Base-by-base conservation (phyloP, 2,888 invertebrate species). In the Argynnis bischoffii region DNA sequence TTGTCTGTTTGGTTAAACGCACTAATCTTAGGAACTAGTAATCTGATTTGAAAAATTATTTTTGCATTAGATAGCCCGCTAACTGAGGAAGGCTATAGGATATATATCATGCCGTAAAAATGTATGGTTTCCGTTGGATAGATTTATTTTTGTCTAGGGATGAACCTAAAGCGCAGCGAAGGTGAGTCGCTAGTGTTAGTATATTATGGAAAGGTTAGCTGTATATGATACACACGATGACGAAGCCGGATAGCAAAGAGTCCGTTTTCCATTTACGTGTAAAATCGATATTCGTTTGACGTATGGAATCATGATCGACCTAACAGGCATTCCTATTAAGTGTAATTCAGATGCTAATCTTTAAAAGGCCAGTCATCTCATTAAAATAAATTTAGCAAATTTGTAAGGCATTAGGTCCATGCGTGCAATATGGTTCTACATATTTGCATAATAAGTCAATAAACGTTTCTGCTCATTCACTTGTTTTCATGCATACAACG, bases 391-490 rank as follows among this genome's bases (percentile, higher is more conserved):
- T 66, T 66, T 55, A 59, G 59, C 66, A 63, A 59, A 66, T 65
- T 70, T 70, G 72, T 72, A 72, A 73, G 69, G 72, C 64, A 71
- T 71, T 74, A 73, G 75, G 73, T 75, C 77, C 77, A 70, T 75
- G 75, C 73, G 67, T 71, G 67, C 75, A 75, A 79, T 67, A 64
- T 69, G 69, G 64, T 67, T 61, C 15, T 67, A n/a, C n/a, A n/a
- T n/a, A 69, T 81, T 81, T 79, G 76, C 78, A 79, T 82, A 83
- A 78, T 78, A 77, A 74, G 72, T 74, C 72, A 73, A 74, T 76
- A 75, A 74, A 70, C 55, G 60, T 67, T 67, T 67, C 64, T 26
- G 47, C 74, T 71, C 73, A 74, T 77, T 76, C 77, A 78, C 76
- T 77, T 78, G 78, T 78, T 78, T 75, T 76, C 75, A 67, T 70